phyloP scores from a whole-genome alignment of 2,888 invertebrate species.

The Hemaris fuciformis region DNA sequence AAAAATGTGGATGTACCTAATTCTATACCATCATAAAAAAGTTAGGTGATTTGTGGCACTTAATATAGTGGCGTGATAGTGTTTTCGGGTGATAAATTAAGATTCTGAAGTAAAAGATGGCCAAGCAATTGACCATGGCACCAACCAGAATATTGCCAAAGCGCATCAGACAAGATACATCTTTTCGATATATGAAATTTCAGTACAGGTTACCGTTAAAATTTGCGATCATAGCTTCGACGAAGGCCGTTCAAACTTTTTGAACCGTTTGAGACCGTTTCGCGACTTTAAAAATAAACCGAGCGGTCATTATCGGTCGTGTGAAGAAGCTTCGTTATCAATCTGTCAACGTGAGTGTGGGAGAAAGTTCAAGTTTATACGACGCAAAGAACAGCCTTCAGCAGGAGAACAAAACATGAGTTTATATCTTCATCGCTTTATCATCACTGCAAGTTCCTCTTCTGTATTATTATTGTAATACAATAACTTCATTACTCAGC shows the following conservation, averaged over 20 bases:
- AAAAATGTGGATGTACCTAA: neutral
- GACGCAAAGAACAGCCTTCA: neutral
- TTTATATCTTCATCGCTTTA: neutral
- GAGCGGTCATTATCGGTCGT: neutral
- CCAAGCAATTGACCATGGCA: neutral
- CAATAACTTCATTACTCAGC: too few relatives aligned
- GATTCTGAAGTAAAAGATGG: neutral
- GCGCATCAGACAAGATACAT: neutral
- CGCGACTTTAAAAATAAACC: constrained; percentile 11
- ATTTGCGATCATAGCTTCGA: neutral
- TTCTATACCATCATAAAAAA: neutral
- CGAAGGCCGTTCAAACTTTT: constrained; percentile 8
- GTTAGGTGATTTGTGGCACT: too few relatives aligned
- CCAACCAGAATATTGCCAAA: neutral
- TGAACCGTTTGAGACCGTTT: constrained; percentile 10
- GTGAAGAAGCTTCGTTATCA: constrained; percentile 11
- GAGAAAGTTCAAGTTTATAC: constrained; percentile 8
- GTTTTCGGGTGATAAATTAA: neutral
- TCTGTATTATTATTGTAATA: too few relatives aligned
- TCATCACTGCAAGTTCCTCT: neutral
- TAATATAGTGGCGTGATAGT: too few relatives aligned
- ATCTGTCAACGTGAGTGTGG: constrained; percentile 9
- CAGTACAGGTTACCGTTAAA: neutral
- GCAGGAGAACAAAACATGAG: neutral
- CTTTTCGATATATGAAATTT: neutral